A percentile compares a stretch with the other conserved stretches of the same genome.
These are phyloP conservation scores for Phyllopteryx taeniolatus DNA, from an alignment of 2,113 vertebrate species.

Conservation along the genomic window DNA sequence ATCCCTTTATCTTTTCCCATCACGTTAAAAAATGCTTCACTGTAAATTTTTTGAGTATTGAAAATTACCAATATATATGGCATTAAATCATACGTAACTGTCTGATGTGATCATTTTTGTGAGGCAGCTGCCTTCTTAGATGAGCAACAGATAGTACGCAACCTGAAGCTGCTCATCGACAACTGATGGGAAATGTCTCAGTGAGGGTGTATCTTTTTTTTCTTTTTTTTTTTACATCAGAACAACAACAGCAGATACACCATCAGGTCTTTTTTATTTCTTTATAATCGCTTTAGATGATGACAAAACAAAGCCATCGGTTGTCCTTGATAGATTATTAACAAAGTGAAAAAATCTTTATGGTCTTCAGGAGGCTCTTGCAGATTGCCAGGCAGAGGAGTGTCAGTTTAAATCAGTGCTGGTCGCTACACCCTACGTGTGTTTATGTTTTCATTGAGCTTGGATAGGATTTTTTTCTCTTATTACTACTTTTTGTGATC, in stretches of 20 bases:
- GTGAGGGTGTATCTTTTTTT: neutral
- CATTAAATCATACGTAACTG: neutral
- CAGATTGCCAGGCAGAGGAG: neutral
- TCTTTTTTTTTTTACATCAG: neutral
- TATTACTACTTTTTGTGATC: neutral
- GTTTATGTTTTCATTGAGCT: neutral
- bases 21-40: neutral
- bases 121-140: slow-evolving; percentile 1
- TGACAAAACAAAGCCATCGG: slow-evolving; percentile 11
- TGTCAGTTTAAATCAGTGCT: neutral
- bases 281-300: slow-evolving; percentile 18
- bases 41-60: neutral
- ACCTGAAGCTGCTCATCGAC: slow-evolving; percentile 6
- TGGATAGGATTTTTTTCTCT: neutral
- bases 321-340: slow-evolving; percentile 72
- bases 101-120: neutral
- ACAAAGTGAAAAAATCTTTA: slow-evolving; percentile 60
- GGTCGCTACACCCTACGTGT: neutral
- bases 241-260: neutral
- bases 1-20: neutral
- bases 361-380: slow-evolving; percentile 17
- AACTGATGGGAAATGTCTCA: neutral
- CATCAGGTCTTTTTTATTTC: slow-evolving; percentile 26
- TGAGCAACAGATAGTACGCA: slow-evolving; percentile 22
- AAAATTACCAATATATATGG: neutral